Conservation (phyloP, 2,797 vertebrate genomes). For the Danio tinwini region DNA sequence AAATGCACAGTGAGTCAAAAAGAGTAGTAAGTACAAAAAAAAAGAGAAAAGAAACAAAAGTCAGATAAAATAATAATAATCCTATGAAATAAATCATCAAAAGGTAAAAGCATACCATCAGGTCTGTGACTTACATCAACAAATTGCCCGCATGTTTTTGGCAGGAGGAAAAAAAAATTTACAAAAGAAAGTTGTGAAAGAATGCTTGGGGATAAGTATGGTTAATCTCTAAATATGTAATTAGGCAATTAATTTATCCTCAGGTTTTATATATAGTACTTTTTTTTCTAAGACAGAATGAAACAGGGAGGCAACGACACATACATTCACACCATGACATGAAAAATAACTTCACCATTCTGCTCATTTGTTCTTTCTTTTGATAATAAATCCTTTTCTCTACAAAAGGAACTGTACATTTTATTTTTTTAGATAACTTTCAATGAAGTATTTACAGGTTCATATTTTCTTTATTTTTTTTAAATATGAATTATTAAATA, state of each 20-base stretch:
- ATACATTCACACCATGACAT: slow-evolving; percentile 99
- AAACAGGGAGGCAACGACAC: slow-evolving; percentile 96
- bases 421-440: slow-evolving; percentile 67
- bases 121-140: slow-evolving; percentile 99
- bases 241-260: slow-evolving; percentile 71
- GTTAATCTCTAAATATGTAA: slow-evolving; percentile 82
- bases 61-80: slow-evolving; percentile 77
- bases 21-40: slow-evolving; percentile 79
- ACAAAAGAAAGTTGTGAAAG: slow-evolving; percentile 99
- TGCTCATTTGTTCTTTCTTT: slow-evolving; percentile 74
- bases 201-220: slow-evolving; percentile 95
- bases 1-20: slow-evolving; percentile 82
- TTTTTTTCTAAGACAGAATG: slow-evolving; percentile 83
- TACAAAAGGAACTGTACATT: slow-evolving; percentile 76
- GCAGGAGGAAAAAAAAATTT: slow-evolving; percentile 98
- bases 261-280: slow-evolving; percentile 78
- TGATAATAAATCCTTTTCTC: slow-evolving; percentile 65
- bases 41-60: slow-evolving; percentile 64
- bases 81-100: slow-evolving; percentile 77
- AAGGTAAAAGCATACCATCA: slow-evolving; percentile 91
- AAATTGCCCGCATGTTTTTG: slow-evolving; percentile 99
- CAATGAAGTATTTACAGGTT: slow-evolving; percentile 23
- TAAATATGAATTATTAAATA: slow-evolving; percentile 68
- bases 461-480: slow-evolving; percentile 15
- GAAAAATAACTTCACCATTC: slow-evolving; percentile 93